These are phyloP conservation scores for Tolypeutes matacus DNA, from an alignment of 2,797 vertebrate genomes.

Conservation along the genomic window DNA sequence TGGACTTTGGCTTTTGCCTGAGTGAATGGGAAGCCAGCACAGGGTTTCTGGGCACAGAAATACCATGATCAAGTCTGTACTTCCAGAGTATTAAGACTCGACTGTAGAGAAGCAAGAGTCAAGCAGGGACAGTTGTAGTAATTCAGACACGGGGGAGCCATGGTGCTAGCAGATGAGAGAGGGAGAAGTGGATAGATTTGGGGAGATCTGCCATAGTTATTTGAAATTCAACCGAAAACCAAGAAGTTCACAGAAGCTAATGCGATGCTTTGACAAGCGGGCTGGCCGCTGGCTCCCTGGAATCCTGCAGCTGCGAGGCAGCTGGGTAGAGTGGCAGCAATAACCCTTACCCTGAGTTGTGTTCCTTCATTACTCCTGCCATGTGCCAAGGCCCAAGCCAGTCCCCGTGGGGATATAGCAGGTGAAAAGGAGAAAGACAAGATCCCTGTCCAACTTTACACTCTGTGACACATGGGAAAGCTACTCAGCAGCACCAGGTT, in stretches of 20 bases:
- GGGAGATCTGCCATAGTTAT: background rate
- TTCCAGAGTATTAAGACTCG: background rate
- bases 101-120: background rate
- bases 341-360: background rate
- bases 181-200: background rate
- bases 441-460: background rate
- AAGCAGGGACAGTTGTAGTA: no score
- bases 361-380: background rate
- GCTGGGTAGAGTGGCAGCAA: rapidly evolving
- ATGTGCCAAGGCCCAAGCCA: rapidly evolving
- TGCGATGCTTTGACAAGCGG: background rate
- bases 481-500: background rate
- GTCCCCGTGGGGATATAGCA: rapidly evolving
- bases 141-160: no score
- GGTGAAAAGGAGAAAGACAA: background rate
- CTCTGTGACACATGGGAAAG: background rate
- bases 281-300: background rate
- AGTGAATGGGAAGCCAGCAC: background rate
- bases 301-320: background rate
- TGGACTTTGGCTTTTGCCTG: background rate
- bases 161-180: no score
- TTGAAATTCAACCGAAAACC: background rate
- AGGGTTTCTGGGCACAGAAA: background rate
- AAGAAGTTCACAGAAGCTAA: background rate
- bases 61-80: background rate